Conservation (phyloP, 64 coral and sea anemone species). For the Montipora cactus region DNA sequence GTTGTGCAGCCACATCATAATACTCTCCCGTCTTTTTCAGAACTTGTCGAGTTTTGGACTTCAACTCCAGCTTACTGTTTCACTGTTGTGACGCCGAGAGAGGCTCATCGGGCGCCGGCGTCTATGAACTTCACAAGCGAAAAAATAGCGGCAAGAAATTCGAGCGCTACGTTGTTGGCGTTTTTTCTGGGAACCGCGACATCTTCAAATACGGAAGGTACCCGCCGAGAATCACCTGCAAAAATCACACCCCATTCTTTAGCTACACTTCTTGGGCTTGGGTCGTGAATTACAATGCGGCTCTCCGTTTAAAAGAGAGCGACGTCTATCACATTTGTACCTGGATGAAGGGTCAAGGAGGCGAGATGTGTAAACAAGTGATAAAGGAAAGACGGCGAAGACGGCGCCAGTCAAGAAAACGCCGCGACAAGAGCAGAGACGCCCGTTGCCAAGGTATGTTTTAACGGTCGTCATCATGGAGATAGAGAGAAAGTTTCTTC, state of each 20-base stretch:
- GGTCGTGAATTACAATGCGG: conserved; percentile 5
- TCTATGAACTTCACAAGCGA: conserved; percentile 52
- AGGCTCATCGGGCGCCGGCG: conserved; percentile 70
- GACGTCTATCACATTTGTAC: conserved; percentile 37
- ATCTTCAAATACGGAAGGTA: neutral
- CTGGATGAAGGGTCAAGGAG: conserved; percentile 15
- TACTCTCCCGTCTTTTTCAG: conserved; percentile 16
- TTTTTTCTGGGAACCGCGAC: conserved; percentile 77
- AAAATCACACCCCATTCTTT: neutral
- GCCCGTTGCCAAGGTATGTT: neutral
- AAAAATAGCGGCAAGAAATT: neutral
- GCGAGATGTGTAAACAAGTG: conserved; percentile 5
- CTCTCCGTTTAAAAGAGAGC: conserved; percentile 11
- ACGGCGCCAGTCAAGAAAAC: conserved; percentile 12
- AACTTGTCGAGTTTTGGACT: conserved; percentile 49
- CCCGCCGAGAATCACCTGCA: neutral
- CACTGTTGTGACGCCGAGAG: conserved; percentile 70
- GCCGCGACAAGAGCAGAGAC: neutral
- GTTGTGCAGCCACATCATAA: too few species aligned
- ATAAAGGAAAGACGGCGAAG: conserved; percentile 17
- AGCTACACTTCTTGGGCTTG: neutral
- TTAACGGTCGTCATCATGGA: neutral
- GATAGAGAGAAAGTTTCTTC: neutral
- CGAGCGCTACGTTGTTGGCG: conserved; percentile 42
- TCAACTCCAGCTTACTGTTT: conserved; percentile 34